Conservation (phyloP, 2,113 vertebrate species). For the Sander lucioperca region DNA sequence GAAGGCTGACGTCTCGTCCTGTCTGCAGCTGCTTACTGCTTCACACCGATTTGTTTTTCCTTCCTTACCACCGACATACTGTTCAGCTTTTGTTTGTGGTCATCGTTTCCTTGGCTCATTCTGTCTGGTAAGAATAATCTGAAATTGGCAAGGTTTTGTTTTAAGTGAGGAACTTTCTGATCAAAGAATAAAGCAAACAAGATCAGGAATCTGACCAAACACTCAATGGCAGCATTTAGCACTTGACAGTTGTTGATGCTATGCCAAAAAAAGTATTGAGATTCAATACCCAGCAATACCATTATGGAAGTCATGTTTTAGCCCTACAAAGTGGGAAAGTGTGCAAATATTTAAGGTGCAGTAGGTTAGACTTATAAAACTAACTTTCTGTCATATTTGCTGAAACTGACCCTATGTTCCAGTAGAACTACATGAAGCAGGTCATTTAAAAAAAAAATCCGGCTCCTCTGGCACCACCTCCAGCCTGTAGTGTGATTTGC, state of each 20-base stretch:
- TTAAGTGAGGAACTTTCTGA: neutral
- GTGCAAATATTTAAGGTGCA: too few relatives aligned
- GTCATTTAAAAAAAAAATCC: too few relatives aligned
- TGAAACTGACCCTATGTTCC: too few relatives aligned
- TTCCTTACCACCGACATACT: neutral
- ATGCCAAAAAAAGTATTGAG: neutral
- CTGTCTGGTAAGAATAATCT: neutral
- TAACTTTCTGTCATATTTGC: too few relatives aligned
- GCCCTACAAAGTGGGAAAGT: too few relatives aligned
- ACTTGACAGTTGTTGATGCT: neutral
- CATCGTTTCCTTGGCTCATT: neutral
- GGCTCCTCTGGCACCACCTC: too few relatives aligned
- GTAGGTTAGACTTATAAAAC: too few relatives aligned
- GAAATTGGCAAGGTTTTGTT: neutral
- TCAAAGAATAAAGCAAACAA: neutral
- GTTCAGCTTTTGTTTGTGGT: neutral
- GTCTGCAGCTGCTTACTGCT: constrained; percentile 21
- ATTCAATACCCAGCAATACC: neutral
- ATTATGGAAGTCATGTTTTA: neutral
- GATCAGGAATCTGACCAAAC: neutral
- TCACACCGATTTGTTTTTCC: neutral
- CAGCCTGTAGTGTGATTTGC: too few relatives aligned
- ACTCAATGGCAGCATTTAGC: neutral
- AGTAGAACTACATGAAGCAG: too few relatives aligned
- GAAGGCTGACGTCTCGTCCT: constrained; percentile 10